Evolutionary conservation across 2,888 invertebrate species (phyloP).

Genomic region (Anticlea derivata): DNA sequence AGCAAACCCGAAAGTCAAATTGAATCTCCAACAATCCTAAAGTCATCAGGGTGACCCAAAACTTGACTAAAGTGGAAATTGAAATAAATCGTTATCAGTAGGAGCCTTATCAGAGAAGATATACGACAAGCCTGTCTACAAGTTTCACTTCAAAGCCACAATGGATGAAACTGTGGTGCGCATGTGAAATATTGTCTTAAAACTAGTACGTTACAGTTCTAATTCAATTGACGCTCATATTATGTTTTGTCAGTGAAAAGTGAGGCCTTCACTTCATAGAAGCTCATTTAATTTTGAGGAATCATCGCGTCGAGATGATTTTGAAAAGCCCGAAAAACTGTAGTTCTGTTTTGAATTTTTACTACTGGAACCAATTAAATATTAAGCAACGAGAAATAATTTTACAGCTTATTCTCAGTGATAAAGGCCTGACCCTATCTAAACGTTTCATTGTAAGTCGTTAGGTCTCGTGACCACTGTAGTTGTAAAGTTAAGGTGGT

Average conservation of each 20-base stretch:
- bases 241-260: too few relatives aligned
- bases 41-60: slow-evolving; percentile 23
- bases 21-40: slow-evolving; percentile 25
- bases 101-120: slow-evolving; percentile 9
- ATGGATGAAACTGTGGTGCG: background rate
- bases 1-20: slow-evolving; percentile 21
- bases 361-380: too few relatives aligned
- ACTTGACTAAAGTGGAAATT: slow-evolving; percentile 24
- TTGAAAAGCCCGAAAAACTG: too few relatives aligned
- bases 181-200: too few relatives aligned
- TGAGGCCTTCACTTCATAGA: too few relatives aligned
- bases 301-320: too few relatives aligned
- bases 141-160: background rate
- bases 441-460: slow-evolving; percentile 16
- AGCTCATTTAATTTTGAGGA: too few relatives aligned
- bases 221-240: too few relatives aligned
- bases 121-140: slow-evolving; percentile 1
- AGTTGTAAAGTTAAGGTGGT: slow-evolving; percentile 18
- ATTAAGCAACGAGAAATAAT: too few relatives aligned
- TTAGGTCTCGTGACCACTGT: slow-evolving; percentile 14
- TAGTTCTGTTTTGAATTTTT: too few relatives aligned
- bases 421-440: slow-evolving; percentile 2
- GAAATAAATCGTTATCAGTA: slow-evolving; percentile 28
- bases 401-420: background rate
- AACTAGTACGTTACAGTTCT: too few relatives aligned